Conservation (phyloP, 1,140 invertebrate genomes). For the Aradophagus sp. region DNA sequence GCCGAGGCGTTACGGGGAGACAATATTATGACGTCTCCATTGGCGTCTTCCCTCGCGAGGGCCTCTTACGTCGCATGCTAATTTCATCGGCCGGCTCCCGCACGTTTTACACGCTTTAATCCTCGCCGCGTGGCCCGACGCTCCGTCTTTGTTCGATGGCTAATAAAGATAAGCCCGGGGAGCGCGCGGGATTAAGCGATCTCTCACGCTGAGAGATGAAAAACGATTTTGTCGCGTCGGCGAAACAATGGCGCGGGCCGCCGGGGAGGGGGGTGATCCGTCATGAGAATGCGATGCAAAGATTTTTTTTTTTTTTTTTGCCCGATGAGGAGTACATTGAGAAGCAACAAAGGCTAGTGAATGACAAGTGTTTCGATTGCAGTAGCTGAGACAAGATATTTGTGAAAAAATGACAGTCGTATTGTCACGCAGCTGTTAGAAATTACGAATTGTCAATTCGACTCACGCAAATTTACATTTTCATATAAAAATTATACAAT, state of each 20-base stretch:
- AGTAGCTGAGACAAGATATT: too few relatives aligned
- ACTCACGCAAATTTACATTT: too few relatives aligned
- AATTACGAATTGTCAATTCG: too few relatives aligned
- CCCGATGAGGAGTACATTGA: too few relatives aligned
- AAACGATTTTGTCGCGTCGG: conserved; percentile 45
- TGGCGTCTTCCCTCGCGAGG: conserved; percentile 44
- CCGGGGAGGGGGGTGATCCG: conserved; percentile 16
- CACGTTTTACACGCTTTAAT: conserved; percentile 55
- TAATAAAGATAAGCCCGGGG: conserved; percentile 45
- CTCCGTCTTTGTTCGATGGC: conserved; percentile 47
- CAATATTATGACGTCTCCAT: conserved; percentile 72
- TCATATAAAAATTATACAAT: too few relatives aligned
- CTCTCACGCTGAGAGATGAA: conserved; percentile 51
- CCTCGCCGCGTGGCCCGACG: conserved; percentile 54
- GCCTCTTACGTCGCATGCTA: conserved; percentile 63
- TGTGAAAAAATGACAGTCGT: too few relatives aligned
- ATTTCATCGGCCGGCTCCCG: conserved; percentile 63
- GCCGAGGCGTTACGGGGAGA: conserved; percentile 53
- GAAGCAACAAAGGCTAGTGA: too few relatives aligned
- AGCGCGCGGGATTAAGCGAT: conserved; percentile 40
- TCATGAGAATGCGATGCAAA: conserved; percentile 42
- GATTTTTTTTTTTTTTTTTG: too few relatives aligned
- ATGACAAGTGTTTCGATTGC: too few relatives aligned
- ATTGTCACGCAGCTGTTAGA: too few relatives aligned
- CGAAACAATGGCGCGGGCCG: conserved; percentile 37